These are phyloP conservation scores for Rallus limicola DNA, from an alignment of 2,113 vertebrate species.

Conservation along the genomic window DNA sequence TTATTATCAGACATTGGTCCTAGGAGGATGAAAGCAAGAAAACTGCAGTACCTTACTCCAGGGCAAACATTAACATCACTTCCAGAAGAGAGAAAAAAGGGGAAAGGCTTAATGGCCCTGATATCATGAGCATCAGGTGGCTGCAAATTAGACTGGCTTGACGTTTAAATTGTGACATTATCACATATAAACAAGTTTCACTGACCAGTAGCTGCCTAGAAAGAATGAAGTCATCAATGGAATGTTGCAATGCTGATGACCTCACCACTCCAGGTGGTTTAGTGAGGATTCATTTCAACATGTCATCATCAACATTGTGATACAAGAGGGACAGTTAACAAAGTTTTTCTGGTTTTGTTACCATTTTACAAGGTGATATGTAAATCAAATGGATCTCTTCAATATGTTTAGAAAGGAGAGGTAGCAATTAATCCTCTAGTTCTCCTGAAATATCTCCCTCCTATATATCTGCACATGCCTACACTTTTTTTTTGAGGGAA, in stretches of 20 bases:
- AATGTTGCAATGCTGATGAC: neutral
- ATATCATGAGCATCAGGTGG: neutral
- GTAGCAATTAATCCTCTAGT: neutral
- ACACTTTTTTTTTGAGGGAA: neutral
- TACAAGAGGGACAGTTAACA: neutral
- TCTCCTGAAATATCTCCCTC: neutral
- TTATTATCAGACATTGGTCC: neutral
- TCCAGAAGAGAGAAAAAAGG: neutral
- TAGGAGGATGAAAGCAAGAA: neutral
- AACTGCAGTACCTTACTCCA: neutral
- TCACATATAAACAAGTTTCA: neutral
- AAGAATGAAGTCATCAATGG: neutral
- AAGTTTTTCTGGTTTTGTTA: neutral
- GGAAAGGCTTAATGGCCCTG: neutral
- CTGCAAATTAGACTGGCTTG: neutral
- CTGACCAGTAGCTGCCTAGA: fast-evolving
- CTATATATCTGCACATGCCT: neutral
- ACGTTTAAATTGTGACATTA: neutral
- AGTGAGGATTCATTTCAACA: neutral
- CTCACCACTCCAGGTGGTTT: neutral
- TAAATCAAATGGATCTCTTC: neutral
- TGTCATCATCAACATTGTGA: neutral
- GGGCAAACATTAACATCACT: neutral
- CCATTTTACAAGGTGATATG: neutral
- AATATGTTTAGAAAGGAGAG: neutral